phyloP scores from a whole-genome alignment of 2,888 invertebrate species.

The Cantharis nigra region DNA sequence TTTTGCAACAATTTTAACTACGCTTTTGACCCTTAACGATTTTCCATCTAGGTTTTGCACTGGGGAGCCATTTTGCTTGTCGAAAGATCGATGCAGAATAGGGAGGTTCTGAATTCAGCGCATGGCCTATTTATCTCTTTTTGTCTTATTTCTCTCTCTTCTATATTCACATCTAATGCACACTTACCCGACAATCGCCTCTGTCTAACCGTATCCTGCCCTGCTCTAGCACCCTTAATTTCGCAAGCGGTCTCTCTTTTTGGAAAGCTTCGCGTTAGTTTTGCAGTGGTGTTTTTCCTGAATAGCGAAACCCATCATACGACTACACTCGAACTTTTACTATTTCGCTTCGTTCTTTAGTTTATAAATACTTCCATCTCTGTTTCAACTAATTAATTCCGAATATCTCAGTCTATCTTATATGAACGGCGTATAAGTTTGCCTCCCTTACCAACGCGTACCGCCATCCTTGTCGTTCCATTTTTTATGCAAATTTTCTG shows the following conservation, averaged over 20 bases:
- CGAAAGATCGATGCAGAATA: slow-evolving; percentile 55
- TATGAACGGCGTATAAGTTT: neutral
- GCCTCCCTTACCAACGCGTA: slow-evolving; percentile 15
- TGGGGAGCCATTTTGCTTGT: slow-evolving; percentile 57
- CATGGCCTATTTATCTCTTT: slow-evolving; percentile 58
- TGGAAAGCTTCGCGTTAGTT: slow-evolving; percentile 20
- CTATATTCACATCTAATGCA: slow-evolving; percentile 46
- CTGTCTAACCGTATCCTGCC: slow-evolving; percentile 31
- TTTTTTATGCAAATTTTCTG: slow-evolving; percentile 45
- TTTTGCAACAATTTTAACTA: slow-evolving; percentile 42
- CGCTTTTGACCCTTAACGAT: slow-evolving; percentile 51
- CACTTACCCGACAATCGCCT: slow-evolving; percentile 39
- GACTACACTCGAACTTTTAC: slow-evolving; percentile 2
- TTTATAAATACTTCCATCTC: slow-evolving; percentile 32
- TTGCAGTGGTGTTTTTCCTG: slow-evolving; percentile 19
- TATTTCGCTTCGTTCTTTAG: slow-evolving; percentile 16
- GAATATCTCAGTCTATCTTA: slow-evolving; percentile 9
- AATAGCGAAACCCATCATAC: slow-evolving; percentile 6
- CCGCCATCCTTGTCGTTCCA: slow-evolving; percentile 18
- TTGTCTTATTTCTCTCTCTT: slow-evolving; percentile 56
- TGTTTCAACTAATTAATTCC: slow-evolving; percentile 26
- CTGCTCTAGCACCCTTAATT: slow-evolving; percentile 32
- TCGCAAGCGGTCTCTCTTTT: slow-evolving; percentile 31
- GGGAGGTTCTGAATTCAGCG: slow-evolving; percentile 54
- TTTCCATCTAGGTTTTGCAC: slow-evolving; percentile 55